These are phyloP conservation scores for Eupsittula cactorum DNA, from an alignment of 2,113 vertebrate genomes.

Conservation along the genomic window DNA sequence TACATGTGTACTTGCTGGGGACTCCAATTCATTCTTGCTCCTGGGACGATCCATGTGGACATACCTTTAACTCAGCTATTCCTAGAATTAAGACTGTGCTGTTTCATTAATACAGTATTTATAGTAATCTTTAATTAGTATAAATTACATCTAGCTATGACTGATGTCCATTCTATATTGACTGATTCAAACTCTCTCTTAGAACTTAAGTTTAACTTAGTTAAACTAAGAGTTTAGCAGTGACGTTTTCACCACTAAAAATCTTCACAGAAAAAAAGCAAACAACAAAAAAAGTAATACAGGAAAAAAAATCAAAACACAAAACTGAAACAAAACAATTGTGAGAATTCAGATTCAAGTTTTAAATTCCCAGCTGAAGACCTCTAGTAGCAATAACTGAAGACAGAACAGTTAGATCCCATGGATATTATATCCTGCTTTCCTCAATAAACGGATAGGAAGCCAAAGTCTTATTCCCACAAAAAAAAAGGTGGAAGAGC, in stretches of 20 bases:
- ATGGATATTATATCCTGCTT: not conserved
- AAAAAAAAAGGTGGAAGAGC: not conserved
- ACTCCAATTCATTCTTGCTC: not conserved
- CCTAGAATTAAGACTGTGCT: not conserved
- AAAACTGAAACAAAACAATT: not conserved
- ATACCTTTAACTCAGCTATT: not conserved
- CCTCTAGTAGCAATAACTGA: not conserved
- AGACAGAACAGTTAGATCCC: not conserved
- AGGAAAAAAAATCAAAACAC: not conserved
- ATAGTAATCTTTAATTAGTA: not conserved
- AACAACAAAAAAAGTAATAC: not conserved
- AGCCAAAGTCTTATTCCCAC: not conserved
- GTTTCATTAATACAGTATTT: not conserved
- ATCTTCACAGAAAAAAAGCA: not conserved
- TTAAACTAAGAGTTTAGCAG: not conserved
- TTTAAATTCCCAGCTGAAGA: not conserved
- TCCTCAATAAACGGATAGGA: not conserved
- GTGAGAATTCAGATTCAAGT: not conserved
- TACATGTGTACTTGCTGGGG: not conserved
- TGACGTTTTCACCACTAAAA: not conserved
- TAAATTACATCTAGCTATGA: not conserved
- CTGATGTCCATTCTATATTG: not conserved
- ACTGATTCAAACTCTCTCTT: not conserved
- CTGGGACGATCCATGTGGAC: not conserved
- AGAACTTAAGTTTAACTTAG: not conserved